A percentile compares a stretch with the other conserved stretches of the same genome.
phyloP scores from a whole-genome alignment of 2,888 invertebrate genomes.

The Drosophila sordidula region DNA sequence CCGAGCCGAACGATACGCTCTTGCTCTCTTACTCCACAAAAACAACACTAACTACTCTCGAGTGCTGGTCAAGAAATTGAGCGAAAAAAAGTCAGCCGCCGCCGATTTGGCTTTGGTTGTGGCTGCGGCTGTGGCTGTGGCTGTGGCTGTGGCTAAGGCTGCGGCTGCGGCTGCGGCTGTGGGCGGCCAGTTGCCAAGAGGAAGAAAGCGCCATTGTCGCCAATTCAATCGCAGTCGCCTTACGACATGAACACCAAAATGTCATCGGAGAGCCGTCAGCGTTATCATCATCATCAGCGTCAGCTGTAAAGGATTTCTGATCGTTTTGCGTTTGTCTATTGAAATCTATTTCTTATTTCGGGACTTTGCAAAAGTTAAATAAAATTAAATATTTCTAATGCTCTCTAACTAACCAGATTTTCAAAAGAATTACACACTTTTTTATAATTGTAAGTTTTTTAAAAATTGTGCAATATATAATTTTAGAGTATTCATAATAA shows the following conservation, averaged over 20 bases:
- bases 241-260: constrained; percentile 34
- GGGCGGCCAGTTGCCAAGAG: constrained; percentile 26
- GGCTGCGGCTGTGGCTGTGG: neutral
- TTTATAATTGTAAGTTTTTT: too few species aligned
- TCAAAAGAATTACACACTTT: too few species aligned
- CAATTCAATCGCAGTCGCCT: constrained; percentile 18
- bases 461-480: too few species aligned
- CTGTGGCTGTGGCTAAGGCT: neutral
- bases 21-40: constrained; percentile 20
- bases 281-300: constrained; percentile 16
- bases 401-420: too few species aligned
- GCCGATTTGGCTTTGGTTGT: constrained; percentile 7
- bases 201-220: constrained; percentile 39
- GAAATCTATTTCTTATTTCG: neutral
- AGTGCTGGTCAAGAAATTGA: constrained; percentile 51
- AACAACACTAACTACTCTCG: constrained; percentile 27
- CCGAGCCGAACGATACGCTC: constrained; percentile 17
- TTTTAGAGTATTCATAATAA: too few species aligned
- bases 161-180: constrained; percentile 6
- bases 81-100: constrained; percentile 26
- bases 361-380: neutral
- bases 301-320: constrained; percentile 22
- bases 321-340: constrained; percentile 6
- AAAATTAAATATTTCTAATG: too few species aligned
- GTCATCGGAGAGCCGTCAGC: constrained; percentile 34